Evolutionary conservation across 92 coral and sea anemone genomes (phyloP).

Genomic region (Zoanthus solanderi): DNA sequence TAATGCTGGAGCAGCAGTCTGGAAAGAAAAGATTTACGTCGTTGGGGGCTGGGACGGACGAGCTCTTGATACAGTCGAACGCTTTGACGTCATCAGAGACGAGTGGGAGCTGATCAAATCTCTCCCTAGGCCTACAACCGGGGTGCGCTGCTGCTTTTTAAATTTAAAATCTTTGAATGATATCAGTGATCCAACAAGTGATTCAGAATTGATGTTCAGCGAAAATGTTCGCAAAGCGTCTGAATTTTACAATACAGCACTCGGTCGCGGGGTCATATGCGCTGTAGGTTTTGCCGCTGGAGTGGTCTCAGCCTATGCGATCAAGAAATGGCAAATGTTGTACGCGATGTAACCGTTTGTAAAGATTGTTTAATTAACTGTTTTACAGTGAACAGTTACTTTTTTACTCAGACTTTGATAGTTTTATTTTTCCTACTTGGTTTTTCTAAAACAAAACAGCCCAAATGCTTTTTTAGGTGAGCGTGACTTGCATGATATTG

Average conservation of each 20-base stretch:
- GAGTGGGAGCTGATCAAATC: slow-evolving; percentile 32
- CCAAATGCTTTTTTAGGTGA: no score
- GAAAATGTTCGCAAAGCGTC: neutral
- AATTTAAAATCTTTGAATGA: slow-evolving; percentile 23
- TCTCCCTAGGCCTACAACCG: slow-evolving; percentile 50
- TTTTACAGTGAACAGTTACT: neutral
- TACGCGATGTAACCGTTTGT: neutral
- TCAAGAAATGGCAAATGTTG: slow-evolving; percentile 33
- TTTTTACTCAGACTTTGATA: no score
- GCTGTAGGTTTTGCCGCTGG: neutral
- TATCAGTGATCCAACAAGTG: neutral
- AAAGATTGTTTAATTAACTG: neutral
- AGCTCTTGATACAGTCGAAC: slow-evolving; percentile 38
- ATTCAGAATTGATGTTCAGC: neutral
- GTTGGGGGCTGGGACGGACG: slow-evolving; percentile 55
- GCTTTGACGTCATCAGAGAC: slow-evolving; percentile 27
- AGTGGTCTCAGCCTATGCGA: slow-evolving; percentile 4
- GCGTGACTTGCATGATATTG: no score
- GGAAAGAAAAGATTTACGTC: slow-evolving; percentile 38
- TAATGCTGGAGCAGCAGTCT: slow-evolving; percentile 38
- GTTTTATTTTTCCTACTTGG: no score
- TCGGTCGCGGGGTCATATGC: neutral
- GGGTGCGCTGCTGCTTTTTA: slow-evolving; percentile 37
- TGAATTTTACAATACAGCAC: neutral
- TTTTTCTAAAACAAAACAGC: no score